These are phyloP conservation scores for Bombus cullumanus DNA, from an alignment of 1,140 invertebrate species.

Conservation along the genomic window DNA sequence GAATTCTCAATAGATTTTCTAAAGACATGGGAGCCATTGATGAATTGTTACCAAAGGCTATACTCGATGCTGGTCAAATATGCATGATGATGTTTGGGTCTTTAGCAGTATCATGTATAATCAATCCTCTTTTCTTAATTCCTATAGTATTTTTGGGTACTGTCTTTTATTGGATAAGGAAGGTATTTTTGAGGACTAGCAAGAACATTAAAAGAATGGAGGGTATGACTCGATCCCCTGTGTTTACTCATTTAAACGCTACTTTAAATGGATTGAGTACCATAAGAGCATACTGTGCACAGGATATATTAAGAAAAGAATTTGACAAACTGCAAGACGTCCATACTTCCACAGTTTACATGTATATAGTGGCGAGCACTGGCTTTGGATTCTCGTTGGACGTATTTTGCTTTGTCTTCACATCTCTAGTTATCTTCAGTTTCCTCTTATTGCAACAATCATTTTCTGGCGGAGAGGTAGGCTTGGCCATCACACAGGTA, in stretches of 20 bases:
- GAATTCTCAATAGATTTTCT: constrained; percentile 90
- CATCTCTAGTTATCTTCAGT: constrained; percentile 85
- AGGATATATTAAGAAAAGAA: constrained; percentile 90
- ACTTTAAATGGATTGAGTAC: constrained; percentile 95
- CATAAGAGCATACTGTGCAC: constrained; percentile 92
- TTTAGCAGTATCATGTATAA: constrained; percentile 87
- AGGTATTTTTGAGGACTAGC: constrained; percentile 91
- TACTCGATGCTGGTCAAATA: constrained; percentile 90
- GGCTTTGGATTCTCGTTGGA: constrained; percentile 89
- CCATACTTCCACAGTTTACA: constrained; percentile 87
- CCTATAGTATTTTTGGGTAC: constrained; percentile 87
- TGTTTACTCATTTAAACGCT: constrained; percentile 94
- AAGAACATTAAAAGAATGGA: constrained; percentile 94
- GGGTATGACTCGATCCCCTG: constrained; percentile 90
- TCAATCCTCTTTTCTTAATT: constrained; percentile 89
- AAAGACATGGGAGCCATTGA: constrained; percentile 93
- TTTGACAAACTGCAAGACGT: constrained; percentile 87
- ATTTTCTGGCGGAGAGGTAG: constrained; percentile 84
- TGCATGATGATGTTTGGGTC: constrained; percentile 86
- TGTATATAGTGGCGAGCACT: constrained; percentile 86
- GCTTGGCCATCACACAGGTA: constrained; percentile 84
- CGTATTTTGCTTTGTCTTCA: constrained; percentile 88
- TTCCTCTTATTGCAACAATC: constrained; percentile 82
- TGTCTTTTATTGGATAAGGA: constrained; percentile 89
- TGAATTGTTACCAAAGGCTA: constrained; percentile 91